Conservation (phyloP, 37 sponge, comb jelly and placozoan genomes). For the Mnemiopsis leidyi region DNA sequence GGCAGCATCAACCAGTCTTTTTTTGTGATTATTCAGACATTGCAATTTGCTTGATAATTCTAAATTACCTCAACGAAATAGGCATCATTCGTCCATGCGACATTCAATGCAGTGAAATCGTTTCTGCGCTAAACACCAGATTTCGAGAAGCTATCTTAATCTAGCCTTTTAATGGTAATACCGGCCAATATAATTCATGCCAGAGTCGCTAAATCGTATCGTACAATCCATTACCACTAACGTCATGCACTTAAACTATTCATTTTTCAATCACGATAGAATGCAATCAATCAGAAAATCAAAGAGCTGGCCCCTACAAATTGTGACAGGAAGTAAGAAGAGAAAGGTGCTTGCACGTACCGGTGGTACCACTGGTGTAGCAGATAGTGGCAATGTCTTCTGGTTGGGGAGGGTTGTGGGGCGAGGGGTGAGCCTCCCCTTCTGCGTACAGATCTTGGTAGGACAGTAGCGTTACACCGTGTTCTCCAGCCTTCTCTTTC, state of each 20-base stretch:
- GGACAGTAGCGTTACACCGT: conserved; percentile 67
- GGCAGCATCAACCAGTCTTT: background rate
- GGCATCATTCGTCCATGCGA: too few species aligned
- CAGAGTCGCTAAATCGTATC: too few species aligned
- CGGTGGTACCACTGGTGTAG: conserved; percentile 59
- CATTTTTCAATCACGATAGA: background rate
- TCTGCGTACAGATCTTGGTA: conserved; percentile 65
- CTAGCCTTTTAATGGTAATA: too few species aligned
- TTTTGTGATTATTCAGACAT: background rate
- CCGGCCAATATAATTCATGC: too few species aligned
- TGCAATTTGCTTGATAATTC: background rate
- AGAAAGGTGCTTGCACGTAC: background rate
- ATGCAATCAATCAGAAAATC: background rate
- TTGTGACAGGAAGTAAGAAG: background rate
- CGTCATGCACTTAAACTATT: background rate
- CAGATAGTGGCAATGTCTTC: conserved; percentile 52
- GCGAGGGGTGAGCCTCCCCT: conserved; percentile 37
- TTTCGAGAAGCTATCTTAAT: too few species aligned
- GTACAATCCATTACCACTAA: background rate
- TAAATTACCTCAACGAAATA: background rate
- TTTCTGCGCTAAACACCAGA: too few species aligned
- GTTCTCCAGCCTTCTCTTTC: conserved; percentile 54
- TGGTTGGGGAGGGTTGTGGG: conserved; percentile 26
- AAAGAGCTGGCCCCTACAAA: background rate
- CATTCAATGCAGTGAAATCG: too few species aligned